These are phyloP conservation scores for Eumacrocentrus americanus DNA, from an alignment of 2,888 invertebrate genomes.

Conservation along the genomic window DNA sequence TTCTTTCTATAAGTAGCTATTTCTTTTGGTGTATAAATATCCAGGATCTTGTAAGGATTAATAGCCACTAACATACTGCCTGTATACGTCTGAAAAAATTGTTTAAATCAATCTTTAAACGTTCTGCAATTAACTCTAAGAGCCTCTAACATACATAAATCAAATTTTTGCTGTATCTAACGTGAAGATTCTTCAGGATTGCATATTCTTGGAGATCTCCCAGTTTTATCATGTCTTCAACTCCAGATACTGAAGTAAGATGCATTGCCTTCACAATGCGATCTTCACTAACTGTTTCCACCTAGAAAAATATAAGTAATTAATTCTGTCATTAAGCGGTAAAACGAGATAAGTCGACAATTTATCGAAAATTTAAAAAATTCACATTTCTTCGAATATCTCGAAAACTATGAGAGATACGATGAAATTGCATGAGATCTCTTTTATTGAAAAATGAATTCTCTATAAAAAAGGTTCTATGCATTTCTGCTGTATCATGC, in stretches of 20 bases:
- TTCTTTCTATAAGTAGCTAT: conserved; percentile 82
- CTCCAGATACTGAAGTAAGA: conserved; percentile 77
- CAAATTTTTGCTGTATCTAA: conserved; percentile 83
- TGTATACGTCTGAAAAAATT: conserved; percentile 81
- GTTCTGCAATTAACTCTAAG: too few relatives aligned
- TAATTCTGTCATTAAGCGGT: too few relatives aligned
- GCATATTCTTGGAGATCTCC: conserved; percentile 95
- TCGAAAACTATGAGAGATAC: too few relatives aligned
- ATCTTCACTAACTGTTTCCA: conserved; percentile 56
- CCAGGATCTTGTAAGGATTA: conserved; percentile 92
- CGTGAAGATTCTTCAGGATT: conserved; percentile 87
- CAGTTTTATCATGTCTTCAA: conserved; percentile 95
- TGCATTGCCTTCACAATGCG: conserved; percentile 78
- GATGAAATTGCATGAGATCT: too few relatives aligned
- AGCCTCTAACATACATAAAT: conserved; percentile 87
- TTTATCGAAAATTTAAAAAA: too few relatives aligned
- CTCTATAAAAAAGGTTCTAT: too few relatives aligned
- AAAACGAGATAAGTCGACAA: too few relatives aligned
- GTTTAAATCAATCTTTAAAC: too few relatives aligned
- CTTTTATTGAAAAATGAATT: too few relatives aligned
- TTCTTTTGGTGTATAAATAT: conserved; percentile 92
- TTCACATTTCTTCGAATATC: too few relatives aligned
- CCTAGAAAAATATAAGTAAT: conserved; percentile 28
- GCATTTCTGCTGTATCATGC: too few relatives aligned
- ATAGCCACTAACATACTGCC: conserved; percentile 94